A percentile compares a stretch with the other conserved stretches of the same genome.
Conservation (phyloP, 2,888 invertebrate species). For the Drosophila rellima region DNA sequence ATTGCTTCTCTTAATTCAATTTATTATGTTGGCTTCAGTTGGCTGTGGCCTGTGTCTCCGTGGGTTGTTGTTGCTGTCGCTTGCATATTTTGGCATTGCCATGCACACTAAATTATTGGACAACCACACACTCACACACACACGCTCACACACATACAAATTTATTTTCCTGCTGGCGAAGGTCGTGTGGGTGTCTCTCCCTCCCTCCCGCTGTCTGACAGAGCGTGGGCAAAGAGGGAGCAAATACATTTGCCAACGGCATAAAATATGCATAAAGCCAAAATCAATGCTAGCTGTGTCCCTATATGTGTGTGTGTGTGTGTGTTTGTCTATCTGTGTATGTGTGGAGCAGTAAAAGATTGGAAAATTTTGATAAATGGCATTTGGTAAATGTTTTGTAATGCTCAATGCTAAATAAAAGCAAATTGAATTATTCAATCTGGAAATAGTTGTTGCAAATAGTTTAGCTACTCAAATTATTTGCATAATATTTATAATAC, state of each 20-base stretch:
- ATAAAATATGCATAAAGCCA: slow-evolving; percentile 62
- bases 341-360: slow-evolving; percentile 48
- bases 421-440: slow-evolving; percentile 68
- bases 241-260: slow-evolving; percentile 37
- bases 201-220: background rate
- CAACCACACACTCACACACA: slow-evolving; percentile 21
- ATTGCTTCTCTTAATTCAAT: slow-evolving; percentile 58
- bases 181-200: slow-evolving; percentile 64
- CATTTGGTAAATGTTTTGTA: slow-evolving; percentile 62
- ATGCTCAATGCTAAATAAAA: slow-evolving; percentile 57
- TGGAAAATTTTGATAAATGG: slow-evolving; percentile 65
- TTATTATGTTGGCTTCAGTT: slow-evolving; percentile 50
- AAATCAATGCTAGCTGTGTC: slow-evolving; percentile 62
- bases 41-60: slow-evolving; percentile 17
- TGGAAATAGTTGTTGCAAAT: slow-evolving; percentile 18
- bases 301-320: background rate
- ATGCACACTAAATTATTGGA: slow-evolving; percentile 64
- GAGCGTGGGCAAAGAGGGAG: slow-evolving; percentile 6
- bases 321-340: background rate
- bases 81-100: slow-evolving; percentile 66
- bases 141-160: background rate
- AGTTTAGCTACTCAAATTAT: slow-evolving; percentile 3
- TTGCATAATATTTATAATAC: too few species aligned
- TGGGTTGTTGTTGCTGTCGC: slow-evolving; percentile 34
- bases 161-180: slow-evolving; percentile 58